Percentiles rank a stretch among this genome's conserved stretches.
phyloP scores from a whole-genome alignment of 2,797 vertebrate genomes.

The Telmatherina bonti region DNA sequence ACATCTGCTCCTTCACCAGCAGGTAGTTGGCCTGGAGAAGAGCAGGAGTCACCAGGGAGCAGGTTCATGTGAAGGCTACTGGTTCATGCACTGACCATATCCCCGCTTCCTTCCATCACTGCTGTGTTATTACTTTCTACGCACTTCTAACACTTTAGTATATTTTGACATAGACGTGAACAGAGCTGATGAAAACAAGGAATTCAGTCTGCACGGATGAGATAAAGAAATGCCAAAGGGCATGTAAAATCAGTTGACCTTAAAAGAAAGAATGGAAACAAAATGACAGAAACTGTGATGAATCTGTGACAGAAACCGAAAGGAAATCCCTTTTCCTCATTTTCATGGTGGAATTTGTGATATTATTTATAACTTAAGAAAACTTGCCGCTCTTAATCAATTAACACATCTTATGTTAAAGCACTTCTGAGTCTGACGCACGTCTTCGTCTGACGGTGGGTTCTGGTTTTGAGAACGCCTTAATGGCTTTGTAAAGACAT shows the following conservation, averaged over 20 bases:
- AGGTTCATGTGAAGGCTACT: constrained; percentile 78
- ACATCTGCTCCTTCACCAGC: constrained; percentile 79
- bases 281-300: constrained; percentile 65
- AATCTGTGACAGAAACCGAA: constrained; percentile 54
- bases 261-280: constrained; percentile 66
- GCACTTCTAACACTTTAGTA: constrained; percentile 38
- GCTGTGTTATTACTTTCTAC: constrained; percentile 7
- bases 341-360: constrained; percentile 56
- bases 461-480: constrained; percentile 13
- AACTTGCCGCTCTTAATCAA: constrained; percentile 60
- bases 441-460: constrained; percentile 22
- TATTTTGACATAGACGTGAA: constrained; percentile 46
- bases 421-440: constrained; percentile 34
- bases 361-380: constrained; percentile 37
- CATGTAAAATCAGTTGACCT: constrained; percentile 72
- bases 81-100: constrained; percentile 64
- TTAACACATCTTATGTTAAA: constrained; percentile 47
- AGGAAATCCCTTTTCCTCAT: constrained; percentile 56
- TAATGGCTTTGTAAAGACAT: constrained; percentile 20
- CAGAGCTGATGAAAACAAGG: constrained; percentile 38
- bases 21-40: constrained; percentile 77
- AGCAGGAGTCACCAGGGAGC: constrained; percentile 71
- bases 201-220: constrained; percentile 61
- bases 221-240: constrained; percentile 75
- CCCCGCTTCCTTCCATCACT: constrained; percentile 10